A percentile compares a stretch with the other conserved stretches of the same genome.
Conservation (phyloP, 1,140 invertebrate genomes). For the Eufriesea mexicana region DNA sequence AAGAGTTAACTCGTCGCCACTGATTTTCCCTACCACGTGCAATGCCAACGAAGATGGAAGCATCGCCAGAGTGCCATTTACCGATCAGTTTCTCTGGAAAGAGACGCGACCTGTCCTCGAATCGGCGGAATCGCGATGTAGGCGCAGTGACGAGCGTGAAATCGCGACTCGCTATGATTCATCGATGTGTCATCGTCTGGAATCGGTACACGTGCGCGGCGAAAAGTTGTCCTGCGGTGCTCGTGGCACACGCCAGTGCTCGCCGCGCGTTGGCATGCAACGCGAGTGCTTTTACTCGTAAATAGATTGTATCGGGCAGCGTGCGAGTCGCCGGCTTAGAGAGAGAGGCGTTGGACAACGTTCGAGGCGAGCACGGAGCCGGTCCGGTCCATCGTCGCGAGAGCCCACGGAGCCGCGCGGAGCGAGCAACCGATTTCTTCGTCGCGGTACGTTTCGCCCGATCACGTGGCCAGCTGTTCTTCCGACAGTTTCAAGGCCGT, state of each 20-base stretch:
- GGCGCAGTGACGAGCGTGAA: neutral
- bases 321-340: conserved; percentile 25
- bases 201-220: conserved; percentile 57
- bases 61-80: too few relatives aligned
- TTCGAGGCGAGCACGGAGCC: conserved; percentile 13
- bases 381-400: conserved; percentile 26
- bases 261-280: conserved; percentile 49
- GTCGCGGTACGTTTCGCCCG: too few relatives aligned
- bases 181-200: conserved; percentile 66
- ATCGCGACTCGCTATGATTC: conserved; percentile 47
- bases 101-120: too few relatives aligned
- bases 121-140: neutral
- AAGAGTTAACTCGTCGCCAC: too few relatives aligned
- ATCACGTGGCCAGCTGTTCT: neutral
- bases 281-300: conserved; percentile 56
- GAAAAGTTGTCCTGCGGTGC: conserved; percentile 44
- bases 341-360: conserved; percentile 36
- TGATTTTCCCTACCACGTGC: too few relatives aligned
- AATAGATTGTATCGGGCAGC: conserved; percentile 55
- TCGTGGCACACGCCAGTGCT: conserved; percentile 21
- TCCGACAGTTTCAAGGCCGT: neutral
- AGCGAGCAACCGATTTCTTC: conserved; percentile 9
- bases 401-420: neutral
- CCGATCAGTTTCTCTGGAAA: too few relatives aligned
- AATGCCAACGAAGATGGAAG: too few relatives aligned